Conservation (phyloP, 2,797 vertebrate genomes). For the Lithobates pipiens region DNA sequence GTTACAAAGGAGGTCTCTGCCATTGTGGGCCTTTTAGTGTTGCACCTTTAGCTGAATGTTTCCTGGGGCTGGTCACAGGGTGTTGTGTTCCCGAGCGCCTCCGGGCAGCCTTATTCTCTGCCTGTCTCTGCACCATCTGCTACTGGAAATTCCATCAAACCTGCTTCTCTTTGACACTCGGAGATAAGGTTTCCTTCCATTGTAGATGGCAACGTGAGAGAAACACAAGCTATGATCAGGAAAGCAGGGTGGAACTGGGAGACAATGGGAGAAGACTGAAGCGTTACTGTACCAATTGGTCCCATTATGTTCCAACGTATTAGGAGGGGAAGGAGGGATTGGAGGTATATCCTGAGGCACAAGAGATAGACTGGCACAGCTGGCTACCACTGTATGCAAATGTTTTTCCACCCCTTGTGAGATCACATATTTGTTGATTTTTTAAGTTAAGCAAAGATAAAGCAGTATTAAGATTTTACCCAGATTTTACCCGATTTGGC, state of each 20-base stretch:
- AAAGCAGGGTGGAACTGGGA: conserved; percentile 46
- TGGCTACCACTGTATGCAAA: not conserved
- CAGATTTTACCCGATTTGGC: too few species aligned
- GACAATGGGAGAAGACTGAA: conserved; percentile 54
- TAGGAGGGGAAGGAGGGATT: not conserved
- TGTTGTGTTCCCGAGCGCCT: conserved; percentile 64
- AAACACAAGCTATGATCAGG: conserved; percentile 56
- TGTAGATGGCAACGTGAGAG: conserved; percentile 60
- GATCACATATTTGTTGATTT: not conserved
- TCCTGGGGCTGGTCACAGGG: conserved; percentile 24
- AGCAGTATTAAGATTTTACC: too few species aligned
- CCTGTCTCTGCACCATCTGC: conserved; percentile 69
- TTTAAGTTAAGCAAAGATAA: not conserved
- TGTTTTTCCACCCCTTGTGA: not conserved
- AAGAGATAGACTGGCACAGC: not conserved
- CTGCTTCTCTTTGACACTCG: conserved; percentile 3
- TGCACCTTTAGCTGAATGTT: conserved; percentile 49
- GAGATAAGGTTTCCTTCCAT: conserved; percentile 64
- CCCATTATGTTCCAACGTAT: conserved; percentile 27
- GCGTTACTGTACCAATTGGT: conserved; percentile 47
- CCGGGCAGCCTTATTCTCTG: conserved; percentile 59
- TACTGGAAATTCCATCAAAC: conserved; percentile 62
- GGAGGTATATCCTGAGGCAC: not conserved
- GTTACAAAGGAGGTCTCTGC: conserved; percentile 40
- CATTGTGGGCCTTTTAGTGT: conserved; percentile 54